Conservation (phyloP, 2,888 invertebrate species). For the Urechis unicinctus region DNA sequence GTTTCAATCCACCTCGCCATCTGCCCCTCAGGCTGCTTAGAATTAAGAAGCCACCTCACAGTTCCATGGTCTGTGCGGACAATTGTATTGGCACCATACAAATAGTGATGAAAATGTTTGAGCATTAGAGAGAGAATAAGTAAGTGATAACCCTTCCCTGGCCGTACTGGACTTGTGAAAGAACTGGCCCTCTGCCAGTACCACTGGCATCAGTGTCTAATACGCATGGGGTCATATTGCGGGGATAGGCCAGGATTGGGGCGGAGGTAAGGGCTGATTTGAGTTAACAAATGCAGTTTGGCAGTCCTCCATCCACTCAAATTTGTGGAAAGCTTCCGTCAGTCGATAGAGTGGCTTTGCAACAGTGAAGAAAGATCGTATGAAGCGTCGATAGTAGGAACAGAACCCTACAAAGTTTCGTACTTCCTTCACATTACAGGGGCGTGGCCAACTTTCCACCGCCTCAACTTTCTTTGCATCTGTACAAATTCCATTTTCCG, state of each 20-base stretch:
- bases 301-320: not conserved
- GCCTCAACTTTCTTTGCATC: not conserved
- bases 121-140: not conserved
- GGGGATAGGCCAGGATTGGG: not conserved
- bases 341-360: not conserved
- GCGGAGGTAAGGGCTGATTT: not conserved
- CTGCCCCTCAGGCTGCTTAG: too few relatives aligned
- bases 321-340: not conserved
- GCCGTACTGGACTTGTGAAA: not conserved
- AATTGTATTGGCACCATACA: not conserved
- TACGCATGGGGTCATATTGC: not conserved
- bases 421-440: not conserved
- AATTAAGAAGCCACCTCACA: too few relatives aligned
- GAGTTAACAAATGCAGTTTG: not conserved
- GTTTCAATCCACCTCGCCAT: too few relatives aligned
- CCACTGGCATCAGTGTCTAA: not conserved
- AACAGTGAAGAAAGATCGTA: not conserved
- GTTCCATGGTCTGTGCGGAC: too few relatives aligned
- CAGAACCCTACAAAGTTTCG: not conserved
- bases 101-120: not conserved
- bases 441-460: not conserved
- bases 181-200: not conserved
- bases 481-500: not conserved
- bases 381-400: not conserved
- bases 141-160: not conserved